A percentile compares a stretch with the other conserved stretches of the same genome.
Evolutionary conservation across 2,113 vertebrate genomes (phyloP).

Genomic region (Sturnira hondurensis): DNA sequence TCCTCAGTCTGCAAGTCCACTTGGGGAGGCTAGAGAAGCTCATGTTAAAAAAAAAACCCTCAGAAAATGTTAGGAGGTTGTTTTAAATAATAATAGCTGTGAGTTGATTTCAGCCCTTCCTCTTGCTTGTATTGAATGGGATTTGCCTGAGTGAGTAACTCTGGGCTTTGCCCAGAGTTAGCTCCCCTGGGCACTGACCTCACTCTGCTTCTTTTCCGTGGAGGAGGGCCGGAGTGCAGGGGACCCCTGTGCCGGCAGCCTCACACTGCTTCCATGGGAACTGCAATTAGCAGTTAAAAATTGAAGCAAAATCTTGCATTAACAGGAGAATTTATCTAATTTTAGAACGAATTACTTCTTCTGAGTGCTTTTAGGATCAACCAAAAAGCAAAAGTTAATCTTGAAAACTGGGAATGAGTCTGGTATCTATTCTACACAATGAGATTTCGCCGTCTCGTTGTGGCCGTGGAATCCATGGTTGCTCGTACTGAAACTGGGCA

Average conservation of each 20-base stretch:
- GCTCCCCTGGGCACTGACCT: neutral
- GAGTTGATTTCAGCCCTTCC: neutral
- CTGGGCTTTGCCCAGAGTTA: neutral
- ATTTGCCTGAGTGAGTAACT: neutral
- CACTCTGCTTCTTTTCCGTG: neutral
- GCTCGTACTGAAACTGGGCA: neutral
- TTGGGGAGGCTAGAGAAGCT: neutral
- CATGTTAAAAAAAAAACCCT: neutral
- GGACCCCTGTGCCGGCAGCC: neutral
- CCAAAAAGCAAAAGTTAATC: neutral
- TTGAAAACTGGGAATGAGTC: neutral
- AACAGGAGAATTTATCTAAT: slow-evolving; percentile 38
- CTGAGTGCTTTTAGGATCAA: neutral
- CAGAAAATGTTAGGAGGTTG: slow-evolving; percentile 12
- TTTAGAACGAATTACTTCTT: slow-evolving; percentile 34
- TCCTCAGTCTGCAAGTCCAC: neutral
- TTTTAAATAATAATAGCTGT: neutral
- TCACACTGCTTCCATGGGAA: slow-evolving; percentile 30
- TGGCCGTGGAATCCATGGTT: neutral
- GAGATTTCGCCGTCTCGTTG: neutral
- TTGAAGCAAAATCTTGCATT: slow-evolving; percentile 13
- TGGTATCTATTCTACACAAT: neutral
- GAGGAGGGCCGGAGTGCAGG: neutral
- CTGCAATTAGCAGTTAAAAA: slow-evolving; percentile 3
- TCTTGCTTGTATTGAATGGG: neutral